Base-by-base conservation (phyloP, 92 coral and sea anemone genomes). In the Anthopleura xanthogrammica region DNA sequence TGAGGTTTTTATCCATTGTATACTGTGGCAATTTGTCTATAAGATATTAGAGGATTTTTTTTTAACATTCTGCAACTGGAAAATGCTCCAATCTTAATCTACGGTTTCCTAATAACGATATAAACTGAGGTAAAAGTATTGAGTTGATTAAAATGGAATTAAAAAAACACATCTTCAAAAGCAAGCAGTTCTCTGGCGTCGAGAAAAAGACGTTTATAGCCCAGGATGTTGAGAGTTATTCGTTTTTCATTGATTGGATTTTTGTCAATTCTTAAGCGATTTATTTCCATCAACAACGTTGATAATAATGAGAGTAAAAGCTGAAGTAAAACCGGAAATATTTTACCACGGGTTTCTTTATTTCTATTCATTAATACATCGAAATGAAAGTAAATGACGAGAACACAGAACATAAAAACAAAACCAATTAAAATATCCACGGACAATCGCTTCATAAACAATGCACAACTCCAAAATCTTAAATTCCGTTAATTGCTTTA, bases 391-490 rank as follows among this genome's bases (percentile, higher is more conserved):
- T 60, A 23, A 22, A 80, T 66, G 43, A 56, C 62, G 60, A 64
- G 36, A 42, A 42, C 16, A 55, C 7, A 22, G 11, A 10, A 24
- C 39, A 17, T 22, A 16, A 10, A 54, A 54, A 55, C 13, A 23
- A 58, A 62, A 41, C 64, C 83, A 80, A 80, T 80, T 80, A 56
- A 54, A 16, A 39, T 52, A 42, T 56, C 70, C 17, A 64, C 54
- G 54, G 55, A 77, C 81, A 77, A 77, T 77, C 72, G 36, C 60
- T 39, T 9, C 19, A 60, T 16, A 80, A 77, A 80, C 83, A 80
- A 80, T 80, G 43, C 41, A 14, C 36, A n/a, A 64, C 40, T n/a
- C 22, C 11, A 58, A 66, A 80, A 24, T n/a, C 50, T 19, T 16
- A 5, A 19, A 43, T 22, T 3, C 83, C 41, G 76, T 68, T 65